Percentiles rank a stretch among this genome's conserved stretches.
phyloP scores from a whole-genome alignment of 2,888 invertebrate species.

The Xanthorhoe designata region DNA sequence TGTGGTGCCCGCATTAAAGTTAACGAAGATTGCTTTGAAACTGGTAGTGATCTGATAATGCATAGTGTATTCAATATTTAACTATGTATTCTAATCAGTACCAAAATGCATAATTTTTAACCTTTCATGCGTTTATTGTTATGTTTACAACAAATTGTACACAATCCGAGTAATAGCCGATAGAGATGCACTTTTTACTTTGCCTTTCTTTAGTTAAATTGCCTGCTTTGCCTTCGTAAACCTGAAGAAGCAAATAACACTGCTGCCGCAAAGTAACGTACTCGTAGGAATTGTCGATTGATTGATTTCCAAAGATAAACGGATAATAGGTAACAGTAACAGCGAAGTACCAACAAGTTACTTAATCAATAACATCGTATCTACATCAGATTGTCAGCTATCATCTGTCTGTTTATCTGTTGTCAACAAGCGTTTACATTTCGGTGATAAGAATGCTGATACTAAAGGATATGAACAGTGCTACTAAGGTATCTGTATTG shows the following conservation, averaged over 20 bases:
- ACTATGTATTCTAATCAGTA: too few relatives aligned
- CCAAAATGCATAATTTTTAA: too few relatives aligned
- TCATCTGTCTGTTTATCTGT: conserved; percentile 57
- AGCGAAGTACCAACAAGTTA: conserved; percentile 39
- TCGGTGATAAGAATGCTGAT: conserved; percentile 60
- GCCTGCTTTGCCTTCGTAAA: too few relatives aligned
- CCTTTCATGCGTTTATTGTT: too few relatives aligned
- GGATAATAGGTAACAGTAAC: conserved; percentile 36
- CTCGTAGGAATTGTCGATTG: conserved; percentile 37
- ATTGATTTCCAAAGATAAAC: conserved; percentile 41
- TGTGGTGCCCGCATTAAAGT: too few relatives aligned
- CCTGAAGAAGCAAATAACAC: conserved; percentile 1
- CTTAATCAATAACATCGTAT: conserved; percentile 56
- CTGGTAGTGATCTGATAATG: too few relatives aligned
- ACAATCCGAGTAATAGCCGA: too few relatives aligned
- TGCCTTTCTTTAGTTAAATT: too few relatives aligned
- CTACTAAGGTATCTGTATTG: conserved; percentile 43
- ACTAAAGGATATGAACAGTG: conserved; percentile 34
- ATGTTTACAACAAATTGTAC: too few relatives aligned
- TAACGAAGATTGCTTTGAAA: too few relatives aligned
- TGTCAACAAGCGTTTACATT: conserved; percentile 73
- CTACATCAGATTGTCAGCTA: conserved; percentile 53
- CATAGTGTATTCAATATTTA: too few relatives aligned
- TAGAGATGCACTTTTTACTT: too few relatives aligned
- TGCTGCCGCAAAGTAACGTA: conserved; percentile 20